Evolutionary conservation across 2,888 invertebrate species (phyloP).

Genomic region (Asteroscopus sphinx): DNA sequence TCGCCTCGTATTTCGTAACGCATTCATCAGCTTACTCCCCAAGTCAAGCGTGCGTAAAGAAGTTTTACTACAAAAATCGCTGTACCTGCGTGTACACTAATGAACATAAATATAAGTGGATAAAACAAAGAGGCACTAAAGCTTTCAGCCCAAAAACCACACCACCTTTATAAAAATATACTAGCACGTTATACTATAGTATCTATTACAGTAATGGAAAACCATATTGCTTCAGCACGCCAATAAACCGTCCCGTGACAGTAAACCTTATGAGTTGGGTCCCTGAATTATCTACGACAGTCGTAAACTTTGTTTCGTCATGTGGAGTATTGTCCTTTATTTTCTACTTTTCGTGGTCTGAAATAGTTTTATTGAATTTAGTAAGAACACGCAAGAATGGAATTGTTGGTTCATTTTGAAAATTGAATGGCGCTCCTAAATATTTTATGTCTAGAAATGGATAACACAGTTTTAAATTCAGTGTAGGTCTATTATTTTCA

Average conservation of each 20-base stretch:
- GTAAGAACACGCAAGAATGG: conserved; percentile 29
- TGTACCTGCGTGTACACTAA: too few species aligned
- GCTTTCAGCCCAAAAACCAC: conserved; percentile 5
- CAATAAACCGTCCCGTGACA: conserved; percentile 60
- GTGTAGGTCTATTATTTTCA: neutral
- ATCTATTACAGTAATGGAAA: conserved; percentile 62
- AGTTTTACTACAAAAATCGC: too few species aligned
- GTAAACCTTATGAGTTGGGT: conserved; percentile 60
- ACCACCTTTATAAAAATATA: conserved; percentile 34
- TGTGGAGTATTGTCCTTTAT: conserved; percentile 56
- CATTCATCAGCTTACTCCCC: too few species aligned
- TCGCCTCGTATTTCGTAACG: too few species aligned
- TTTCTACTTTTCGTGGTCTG: conserved; percentile 48
- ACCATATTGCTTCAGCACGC: conserved; percentile 57
- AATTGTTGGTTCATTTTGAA: conserved; percentile 24
- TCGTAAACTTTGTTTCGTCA: conserved; percentile 65
- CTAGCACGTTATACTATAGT: conserved; percentile 33
- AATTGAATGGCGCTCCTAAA: conserved; percentile 23
- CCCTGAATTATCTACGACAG: conserved; percentile 63
- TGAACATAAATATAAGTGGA: neutral
- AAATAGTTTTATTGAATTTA: conserved; percentile 56
- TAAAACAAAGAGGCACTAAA: neutral
- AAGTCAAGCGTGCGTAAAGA: too few species aligned
- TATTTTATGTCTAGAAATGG: neutral
- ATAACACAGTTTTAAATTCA: neutral